phyloP scores from a whole-genome alignment of 2,113 vertebrate species.

The Lynx canadensis region DNA sequence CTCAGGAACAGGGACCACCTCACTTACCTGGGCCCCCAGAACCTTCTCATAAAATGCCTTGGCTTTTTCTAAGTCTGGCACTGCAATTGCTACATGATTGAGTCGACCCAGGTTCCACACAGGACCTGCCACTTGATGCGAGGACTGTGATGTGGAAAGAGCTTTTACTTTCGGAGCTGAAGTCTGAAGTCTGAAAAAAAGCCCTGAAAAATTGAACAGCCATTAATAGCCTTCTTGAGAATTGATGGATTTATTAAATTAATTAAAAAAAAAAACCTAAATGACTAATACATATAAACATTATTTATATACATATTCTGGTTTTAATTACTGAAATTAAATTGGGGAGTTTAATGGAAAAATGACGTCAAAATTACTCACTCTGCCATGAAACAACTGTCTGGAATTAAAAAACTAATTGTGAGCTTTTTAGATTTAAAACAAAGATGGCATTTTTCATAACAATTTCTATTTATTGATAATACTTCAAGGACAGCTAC shows the following conservation, averaged over 20 bases:
- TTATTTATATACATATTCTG: neutral
- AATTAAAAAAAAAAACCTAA: neutral
- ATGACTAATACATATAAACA: neutral
- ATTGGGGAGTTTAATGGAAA: slow-evolving; percentile 5
- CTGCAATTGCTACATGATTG: slow-evolving; percentile 96
- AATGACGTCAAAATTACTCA: neutral
- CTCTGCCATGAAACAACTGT: slow-evolving; percentile 40
- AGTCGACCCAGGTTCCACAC: slow-evolving; percentile 95
- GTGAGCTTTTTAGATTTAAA: neutral
- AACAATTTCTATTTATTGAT: neutral
- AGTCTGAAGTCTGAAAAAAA: slow-evolving; percentile 82
- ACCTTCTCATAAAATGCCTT: slow-evolving; percentile 91
- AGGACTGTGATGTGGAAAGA: slow-evolving; percentile 72
- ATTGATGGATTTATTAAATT: neutral
- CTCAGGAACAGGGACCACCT: slow-evolving; percentile 90
- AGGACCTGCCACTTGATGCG: slow-evolving; percentile 76
- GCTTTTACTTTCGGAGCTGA: slow-evolving; percentile 38
- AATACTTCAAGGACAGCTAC: neutral
- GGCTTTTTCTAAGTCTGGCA: slow-evolving; percentile 94
- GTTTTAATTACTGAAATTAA: slow-evolving; percentile 63
- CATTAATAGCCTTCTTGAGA: neutral
- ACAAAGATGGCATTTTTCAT: slow-evolving; percentile 5
- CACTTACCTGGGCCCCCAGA: slow-evolving; percentile 93
- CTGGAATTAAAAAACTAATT: slow-evolving; percentile 35
- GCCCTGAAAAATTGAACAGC: slow-evolving; percentile 78